These are phyloP conservation scores for Ctenopoma multispine DNA, from an alignment of 2,797 vertebrate genomes.

Conservation along the genomic window DNA sequence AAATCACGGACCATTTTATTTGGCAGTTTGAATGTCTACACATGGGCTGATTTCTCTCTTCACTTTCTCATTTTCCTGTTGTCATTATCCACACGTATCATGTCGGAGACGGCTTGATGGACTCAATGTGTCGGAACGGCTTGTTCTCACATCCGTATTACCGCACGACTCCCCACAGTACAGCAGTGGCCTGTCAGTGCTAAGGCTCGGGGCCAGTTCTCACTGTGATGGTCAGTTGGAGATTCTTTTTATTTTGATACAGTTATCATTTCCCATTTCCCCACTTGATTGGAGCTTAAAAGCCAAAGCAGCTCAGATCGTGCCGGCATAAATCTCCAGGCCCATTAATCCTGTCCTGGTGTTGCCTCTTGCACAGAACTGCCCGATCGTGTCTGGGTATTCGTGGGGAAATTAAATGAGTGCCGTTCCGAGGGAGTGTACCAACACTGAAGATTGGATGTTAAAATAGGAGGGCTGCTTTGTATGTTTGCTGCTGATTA, in stretches of 20 bases:
- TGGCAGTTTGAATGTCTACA: conserved; percentile 49
- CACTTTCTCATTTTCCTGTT: conserved; percentile 73
- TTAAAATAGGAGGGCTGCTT: conserved; percentile 69
- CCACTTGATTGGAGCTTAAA: conserved; percentile 87
- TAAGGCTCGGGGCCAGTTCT: conserved; percentile 73
- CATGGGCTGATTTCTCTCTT: conserved; percentile 58
- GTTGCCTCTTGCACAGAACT: conserved; percentile 77
- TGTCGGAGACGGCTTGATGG: conserved; percentile 68
- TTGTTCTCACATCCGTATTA: conserved; percentile 65
- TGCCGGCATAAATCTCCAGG: conserved; percentile 84
- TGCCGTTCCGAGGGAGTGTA: conserved; percentile 73
- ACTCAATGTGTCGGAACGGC: conserved; percentile 66
- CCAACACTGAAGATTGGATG: conserved; percentile 70
- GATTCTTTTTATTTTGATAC: conserved; percentile 84
- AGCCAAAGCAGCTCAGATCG: conserved; percentile 87
- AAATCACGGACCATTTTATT: conserved; percentile 66
- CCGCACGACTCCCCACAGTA: conserved; percentile 54
- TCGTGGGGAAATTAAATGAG: conserved; percentile 84
- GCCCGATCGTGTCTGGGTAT: conserved; percentile 77
- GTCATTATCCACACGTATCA: conserved; percentile 73
- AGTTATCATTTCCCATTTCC: conserved; percentile 84
- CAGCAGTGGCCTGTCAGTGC: conserved; percentile 51
- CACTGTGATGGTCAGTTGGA: conserved; percentile 85
- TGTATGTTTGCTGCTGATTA: conserved; percentile 72
- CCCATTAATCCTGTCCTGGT: conserved; percentile 84